phyloP scores from a whole-genome alignment of 2,797 vertebrate species.

The Eutrigla gurnardus region DNA sequence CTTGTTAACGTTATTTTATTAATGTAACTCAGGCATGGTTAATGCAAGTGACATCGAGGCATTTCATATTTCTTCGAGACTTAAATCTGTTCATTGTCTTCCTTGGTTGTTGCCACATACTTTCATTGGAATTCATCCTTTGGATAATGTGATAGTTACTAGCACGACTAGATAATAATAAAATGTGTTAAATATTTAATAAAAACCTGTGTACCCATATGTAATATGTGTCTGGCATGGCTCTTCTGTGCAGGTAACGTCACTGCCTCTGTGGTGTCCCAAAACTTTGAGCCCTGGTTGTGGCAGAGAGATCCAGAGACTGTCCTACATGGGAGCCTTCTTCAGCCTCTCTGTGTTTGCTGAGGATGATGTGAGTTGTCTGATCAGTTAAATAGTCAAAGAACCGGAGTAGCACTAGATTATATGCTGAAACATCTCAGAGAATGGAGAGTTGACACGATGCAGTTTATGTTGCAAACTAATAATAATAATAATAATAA shows the following conservation, averaged over 20 bases:
- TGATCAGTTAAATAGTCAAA: neutral
- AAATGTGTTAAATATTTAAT: neutral
- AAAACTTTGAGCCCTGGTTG: constrained; percentile 93
- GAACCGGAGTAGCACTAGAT: neutral
- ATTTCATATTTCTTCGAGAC: neutral
- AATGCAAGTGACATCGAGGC: neutral
- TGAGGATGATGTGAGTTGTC: constrained; percentile 94
- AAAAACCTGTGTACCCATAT: neutral
- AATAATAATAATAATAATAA: too few species aligned
- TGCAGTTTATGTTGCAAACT: neutral
- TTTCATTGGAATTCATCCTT: neutral
- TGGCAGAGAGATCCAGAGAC: constrained; percentile 95
- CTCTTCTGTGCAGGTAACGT: constrained; percentile 84
- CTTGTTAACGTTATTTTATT: neutral
- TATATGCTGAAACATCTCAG: neutral
- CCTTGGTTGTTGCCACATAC: neutral
- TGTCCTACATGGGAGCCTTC: constrained; percentile 94
- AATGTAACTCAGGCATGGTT: neutral
- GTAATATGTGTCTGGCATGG: constrained; percentile 13
- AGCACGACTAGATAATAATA: too few species aligned
- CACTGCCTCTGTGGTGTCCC: constrained; percentile 94
- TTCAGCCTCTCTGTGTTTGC: constrained; percentile 98
- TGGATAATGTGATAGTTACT: neutral
- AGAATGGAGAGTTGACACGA: neutral
- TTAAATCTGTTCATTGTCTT: neutral